A percentile compares a stretch with the other conserved stretches of the same genome.
phyloP scores from a whole-genome alignment of 1,140 invertebrate species.

The Ruditapes philippinarum region DNA sequence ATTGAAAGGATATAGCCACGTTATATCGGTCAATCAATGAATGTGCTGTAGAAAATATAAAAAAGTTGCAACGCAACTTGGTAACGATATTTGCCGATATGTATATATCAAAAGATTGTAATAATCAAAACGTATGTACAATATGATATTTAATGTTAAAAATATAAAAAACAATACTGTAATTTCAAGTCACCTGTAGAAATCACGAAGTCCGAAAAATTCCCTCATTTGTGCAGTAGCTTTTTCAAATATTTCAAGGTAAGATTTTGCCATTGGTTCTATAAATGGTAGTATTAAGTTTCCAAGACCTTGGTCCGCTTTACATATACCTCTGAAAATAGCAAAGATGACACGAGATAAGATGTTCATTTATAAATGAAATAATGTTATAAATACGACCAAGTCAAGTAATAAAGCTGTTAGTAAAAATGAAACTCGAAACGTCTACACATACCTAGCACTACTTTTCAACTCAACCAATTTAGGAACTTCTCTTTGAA shows the following conservation, averaged over 20 bases:
- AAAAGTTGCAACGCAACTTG: too few relatives aligned
- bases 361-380: not conserved
- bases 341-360: not conserved
- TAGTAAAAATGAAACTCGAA: too few relatives aligned
- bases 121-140: too few relatives aligned
- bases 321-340: slow-evolving; percentile 77
- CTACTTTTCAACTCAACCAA: slow-evolving; percentile 69
- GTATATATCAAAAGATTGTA: too few relatives aligned
- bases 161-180: too few relatives aligned
- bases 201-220: slow-evolving; percentile 84
- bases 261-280: slow-evolving; percentile 73
- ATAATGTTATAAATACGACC: too few relatives aligned
- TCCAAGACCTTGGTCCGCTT: slow-evolving; percentile 59
- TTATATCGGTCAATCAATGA: too few relatives aligned
- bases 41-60: too few relatives aligned
- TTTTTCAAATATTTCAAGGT: slow-evolving; percentile 74
- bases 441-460: slow-evolving; percentile 29
- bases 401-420: too few relatives aligned
- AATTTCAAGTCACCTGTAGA: slow-evolving; percentile 76
- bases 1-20: too few relatives aligned
- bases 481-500: slow-evolving; percentile 72
- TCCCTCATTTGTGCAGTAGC: slow-evolving; percentile 75
- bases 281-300: slow-evolving; percentile 67
- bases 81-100: too few relatives aligned
- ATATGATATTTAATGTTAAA: too few relatives aligned